phyloP scores from a whole-genome alignment of 2,113 vertebrate genomes.

The Sander lucioperca region DNA sequence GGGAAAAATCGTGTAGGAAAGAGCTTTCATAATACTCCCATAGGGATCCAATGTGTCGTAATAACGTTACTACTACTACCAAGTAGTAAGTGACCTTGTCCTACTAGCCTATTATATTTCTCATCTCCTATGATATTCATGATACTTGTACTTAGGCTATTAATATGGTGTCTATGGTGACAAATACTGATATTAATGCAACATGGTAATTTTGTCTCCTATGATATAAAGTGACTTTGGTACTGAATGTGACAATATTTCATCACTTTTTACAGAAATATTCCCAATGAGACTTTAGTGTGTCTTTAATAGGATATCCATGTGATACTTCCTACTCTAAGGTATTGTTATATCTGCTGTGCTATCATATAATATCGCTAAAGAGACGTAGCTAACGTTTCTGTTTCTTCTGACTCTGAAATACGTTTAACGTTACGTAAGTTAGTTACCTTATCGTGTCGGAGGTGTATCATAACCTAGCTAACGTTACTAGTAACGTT shows the following conservation, averaged over 20 bases:
- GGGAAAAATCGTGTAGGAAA: neutral
- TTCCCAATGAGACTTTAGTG: neutral
- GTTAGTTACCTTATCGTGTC: neutral
- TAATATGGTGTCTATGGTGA: neutral
- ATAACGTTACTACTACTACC: no score
- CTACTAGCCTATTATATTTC: neutral
- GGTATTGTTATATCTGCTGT: neutral
- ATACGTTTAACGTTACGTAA: conserved; percentile 10
- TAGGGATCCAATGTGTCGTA: neutral
- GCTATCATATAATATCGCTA: neutral
- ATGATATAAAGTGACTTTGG: no score
- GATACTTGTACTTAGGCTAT: neutral
- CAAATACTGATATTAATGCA: neutral
- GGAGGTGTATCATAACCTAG: neutral
- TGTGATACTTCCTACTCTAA: neutral
- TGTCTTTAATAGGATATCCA: neutral
- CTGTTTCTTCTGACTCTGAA: conserved; percentile 4
- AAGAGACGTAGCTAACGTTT: neutral
- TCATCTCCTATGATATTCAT: neutral
- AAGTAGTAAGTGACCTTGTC: neutral
- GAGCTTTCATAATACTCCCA: conserved; percentile 1
- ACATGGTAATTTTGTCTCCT: neutral
- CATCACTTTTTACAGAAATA: neutral
- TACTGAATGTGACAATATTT: neutral
- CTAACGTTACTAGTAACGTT: no score